These are phyloP conservation scores for Otus sunia DNA, from an alignment of 2,113 vertebrate genomes.

Conservation along the genomic window DNA sequence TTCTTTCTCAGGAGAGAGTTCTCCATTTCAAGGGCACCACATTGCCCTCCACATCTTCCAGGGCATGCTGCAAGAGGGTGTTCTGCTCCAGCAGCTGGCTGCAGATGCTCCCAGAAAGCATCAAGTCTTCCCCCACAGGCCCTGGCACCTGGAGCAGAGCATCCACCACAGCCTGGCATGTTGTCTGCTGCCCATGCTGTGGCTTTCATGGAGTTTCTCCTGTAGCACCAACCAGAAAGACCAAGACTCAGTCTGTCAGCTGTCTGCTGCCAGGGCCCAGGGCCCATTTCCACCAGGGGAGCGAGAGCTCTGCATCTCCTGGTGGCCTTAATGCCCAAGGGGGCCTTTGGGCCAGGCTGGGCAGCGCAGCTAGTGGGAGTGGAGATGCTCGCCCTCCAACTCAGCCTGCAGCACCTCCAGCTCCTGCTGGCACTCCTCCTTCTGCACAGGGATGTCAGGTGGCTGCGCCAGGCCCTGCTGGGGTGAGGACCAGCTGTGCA, in stretches of 20 bases:
- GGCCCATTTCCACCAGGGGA: neutral
- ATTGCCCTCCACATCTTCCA: neutral
- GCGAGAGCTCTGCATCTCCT: neutral
- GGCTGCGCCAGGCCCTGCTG: fast-evolving
- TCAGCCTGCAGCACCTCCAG: neutral
- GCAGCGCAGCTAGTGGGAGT: fast-evolving
- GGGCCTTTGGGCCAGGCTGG: neutral
- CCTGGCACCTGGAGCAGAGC: neutral
- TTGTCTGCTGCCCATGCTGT: neutral
- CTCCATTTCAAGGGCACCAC: neutral
- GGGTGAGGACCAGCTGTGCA: neutral
- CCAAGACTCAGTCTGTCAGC: fast-evolving
- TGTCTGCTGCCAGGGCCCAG: neutral
- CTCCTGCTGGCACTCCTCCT: fast-evolving
- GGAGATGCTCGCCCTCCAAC: neutral
- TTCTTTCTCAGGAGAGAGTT: neutral
- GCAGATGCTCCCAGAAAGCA: neutral
- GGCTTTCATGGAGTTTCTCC: neutral
- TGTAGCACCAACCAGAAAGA: neutral
- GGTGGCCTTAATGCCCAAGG: no score
- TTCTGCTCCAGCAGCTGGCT: neutral
- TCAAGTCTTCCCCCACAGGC: neutral
- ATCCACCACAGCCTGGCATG: neutral
- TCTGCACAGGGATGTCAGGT: fast-evolving
- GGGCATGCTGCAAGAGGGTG: fast-evolving